These are phyloP conservation scores for Villa cingulata DNA, from an alignment of 2,888 invertebrate genomes.

Conservation along the genomic window DNA sequence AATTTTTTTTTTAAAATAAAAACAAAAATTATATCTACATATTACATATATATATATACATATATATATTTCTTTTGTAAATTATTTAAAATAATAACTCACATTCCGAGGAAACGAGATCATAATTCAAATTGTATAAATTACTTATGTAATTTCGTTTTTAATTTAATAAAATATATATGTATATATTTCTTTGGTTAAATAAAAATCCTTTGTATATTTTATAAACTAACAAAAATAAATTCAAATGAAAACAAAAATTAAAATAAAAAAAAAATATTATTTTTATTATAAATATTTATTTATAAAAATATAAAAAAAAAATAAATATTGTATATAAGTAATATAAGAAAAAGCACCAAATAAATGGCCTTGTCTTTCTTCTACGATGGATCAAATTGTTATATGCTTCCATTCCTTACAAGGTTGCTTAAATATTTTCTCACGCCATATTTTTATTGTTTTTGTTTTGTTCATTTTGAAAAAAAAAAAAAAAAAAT, in stretches of 20 bases:
- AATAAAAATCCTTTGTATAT: background rate
- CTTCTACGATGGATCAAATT: background rate
- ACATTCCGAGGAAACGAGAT: background rate
- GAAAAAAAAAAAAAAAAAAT: background rate
- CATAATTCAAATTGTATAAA: background rate
- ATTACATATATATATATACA: no score
- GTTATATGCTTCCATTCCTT: background rate
- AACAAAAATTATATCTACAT: no score
- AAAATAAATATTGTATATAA: no score
- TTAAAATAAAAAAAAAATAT: no score
- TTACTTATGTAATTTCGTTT: no score
- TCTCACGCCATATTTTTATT: background rate
- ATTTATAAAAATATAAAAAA: no score
- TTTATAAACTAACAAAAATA: background rate
- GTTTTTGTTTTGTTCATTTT: background rate
- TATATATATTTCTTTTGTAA: no score
- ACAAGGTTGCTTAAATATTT: background rate
- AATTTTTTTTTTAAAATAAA: no score
- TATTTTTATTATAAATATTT: no score
- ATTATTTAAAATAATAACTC: background rate
- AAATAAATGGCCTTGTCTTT: background rate
- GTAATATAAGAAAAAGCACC: no score
- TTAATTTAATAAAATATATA: no score
- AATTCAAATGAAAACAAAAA: no score
- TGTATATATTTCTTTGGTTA: background rate